Evolutionary conservation across 2,888 invertebrate species (phyloP).

Genomic region (Biston stratarius): DNA sequence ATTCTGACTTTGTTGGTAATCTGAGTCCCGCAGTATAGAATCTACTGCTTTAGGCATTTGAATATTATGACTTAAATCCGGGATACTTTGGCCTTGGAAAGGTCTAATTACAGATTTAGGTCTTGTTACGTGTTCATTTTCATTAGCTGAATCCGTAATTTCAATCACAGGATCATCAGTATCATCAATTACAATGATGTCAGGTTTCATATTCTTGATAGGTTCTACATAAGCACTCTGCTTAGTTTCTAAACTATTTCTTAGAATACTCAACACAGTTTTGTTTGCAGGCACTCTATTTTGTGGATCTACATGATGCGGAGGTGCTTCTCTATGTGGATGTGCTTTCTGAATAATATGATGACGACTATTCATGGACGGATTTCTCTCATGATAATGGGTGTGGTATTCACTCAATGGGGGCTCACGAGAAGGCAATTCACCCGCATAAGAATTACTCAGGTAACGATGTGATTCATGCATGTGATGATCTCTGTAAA

Average conservation of each 20-base stretch:
- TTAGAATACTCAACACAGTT: constrained; percentile 89
- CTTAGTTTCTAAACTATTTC: constrained; percentile 90
- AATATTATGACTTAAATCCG: constrained; percentile 79
- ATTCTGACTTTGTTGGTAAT: constrained; percentile 68
- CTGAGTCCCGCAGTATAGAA: constrained; percentile 86
- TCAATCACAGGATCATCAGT: constrained; percentile 81
- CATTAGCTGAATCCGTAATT: constrained; percentile 79
- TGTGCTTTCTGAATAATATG: constrained; percentile 77
- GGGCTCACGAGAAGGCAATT: constrained; percentile 61
- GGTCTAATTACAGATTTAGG: constrained; percentile 55
- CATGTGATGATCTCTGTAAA: constrained; percentile 68
- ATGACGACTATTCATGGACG: constrained; percentile 66
- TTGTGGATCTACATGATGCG: constrained; percentile 67
- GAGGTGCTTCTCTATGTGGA: constrained; percentile 70
- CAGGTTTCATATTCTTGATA: constrained; percentile 80
- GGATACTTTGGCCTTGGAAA: constrained; percentile 51
- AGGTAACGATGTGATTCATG: constrained; percentile 68
- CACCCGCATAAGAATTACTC: constrained; percentile 61
- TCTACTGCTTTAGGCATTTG: constrained; percentile 90
- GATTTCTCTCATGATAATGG: constrained; percentile 71
- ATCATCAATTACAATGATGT: constrained; percentile 83
- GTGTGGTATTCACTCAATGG: constrained; percentile 64
- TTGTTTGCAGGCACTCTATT: constrained; percentile 88
- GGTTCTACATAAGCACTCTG: constrained; percentile 84
- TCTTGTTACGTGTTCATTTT: constrained; percentile 61